Evolutionary conservation across 1,140 invertebrate species (phyloP).

Genomic region (Bicyclus anynana): DNA sequence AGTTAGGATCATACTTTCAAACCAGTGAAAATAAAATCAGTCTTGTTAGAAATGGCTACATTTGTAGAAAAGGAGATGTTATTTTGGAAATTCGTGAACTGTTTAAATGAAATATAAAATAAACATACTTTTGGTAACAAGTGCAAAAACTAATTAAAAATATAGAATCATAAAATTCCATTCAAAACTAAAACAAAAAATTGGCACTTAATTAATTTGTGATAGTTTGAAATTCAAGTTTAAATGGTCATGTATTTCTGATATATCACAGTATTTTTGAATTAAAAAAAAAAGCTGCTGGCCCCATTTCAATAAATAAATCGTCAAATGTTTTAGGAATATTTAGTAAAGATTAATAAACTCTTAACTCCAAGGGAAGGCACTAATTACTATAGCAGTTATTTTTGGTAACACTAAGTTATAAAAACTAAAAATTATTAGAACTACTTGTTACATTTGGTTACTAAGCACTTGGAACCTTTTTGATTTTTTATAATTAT

Average conservation of each 20-base stretch:
- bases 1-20: slow-evolving; percentile 66
- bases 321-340: slow-evolving; percentile 4
- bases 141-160: slow-evolving; percentile 55
- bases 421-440: background rate
- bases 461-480: slow-evolving; percentile 1
- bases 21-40: slow-evolving; percentile 72
- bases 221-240: slow-evolving; percentile 25
- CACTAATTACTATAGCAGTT: slow-evolving; percentile 16
- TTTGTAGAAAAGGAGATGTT: slow-evolving; percentile 44
- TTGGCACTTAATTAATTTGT: slow-evolving; percentile 48
- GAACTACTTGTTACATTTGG: slow-evolving; percentile 3
- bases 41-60: slow-evolving; percentile 74
- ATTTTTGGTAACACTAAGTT: slow-evolving; percentile 18
- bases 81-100: slow-evolving; percentile 45
- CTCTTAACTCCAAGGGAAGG: slow-evolving; percentile 14
- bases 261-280: slow-evolving; percentile 54
- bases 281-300: slow-evolving; percentile 36
- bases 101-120: slow-evolving; percentile 47
- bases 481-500: too few relatives aligned
- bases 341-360: slow-evolving; percentile 6
- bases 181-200: slow-evolving; percentile 53
- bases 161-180: slow-evolving; percentile 47
- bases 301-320: slow-evolving; percentile 18
- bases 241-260: slow-evolving; percentile 22
- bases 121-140: slow-evolving; percentile 51